Conservation (phyloP, 2,888 invertebrate species). For the Eristalis intricaria region DNA sequence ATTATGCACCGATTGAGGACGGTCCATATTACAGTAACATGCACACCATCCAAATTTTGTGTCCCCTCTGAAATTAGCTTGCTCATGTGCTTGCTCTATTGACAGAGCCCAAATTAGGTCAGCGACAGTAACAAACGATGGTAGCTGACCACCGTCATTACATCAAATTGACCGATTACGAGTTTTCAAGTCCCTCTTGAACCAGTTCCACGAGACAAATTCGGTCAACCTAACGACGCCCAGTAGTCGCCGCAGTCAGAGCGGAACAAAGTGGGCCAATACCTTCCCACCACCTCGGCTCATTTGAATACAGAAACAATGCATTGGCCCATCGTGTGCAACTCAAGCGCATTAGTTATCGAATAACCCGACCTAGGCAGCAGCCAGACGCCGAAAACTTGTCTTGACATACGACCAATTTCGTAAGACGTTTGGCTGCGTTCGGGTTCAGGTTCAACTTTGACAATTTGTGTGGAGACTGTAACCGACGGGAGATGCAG, state of each 20-base stretch:
- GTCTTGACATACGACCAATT: neutral
- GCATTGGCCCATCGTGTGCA: slow-evolving; percentile 3
- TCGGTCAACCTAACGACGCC: neutral
- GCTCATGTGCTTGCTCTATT: neutral
- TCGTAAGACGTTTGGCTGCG: neutral
- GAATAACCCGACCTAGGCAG: neutral
- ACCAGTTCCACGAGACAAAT: neutral
- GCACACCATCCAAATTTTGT: neutral
- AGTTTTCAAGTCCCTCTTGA: neutral
- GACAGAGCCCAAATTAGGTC: neutral
- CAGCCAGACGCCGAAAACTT: neutral
- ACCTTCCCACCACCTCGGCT: neutral
- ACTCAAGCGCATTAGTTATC: slow-evolving; percentile 9
- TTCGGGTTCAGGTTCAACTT: neutral
- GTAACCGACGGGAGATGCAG: neutral
- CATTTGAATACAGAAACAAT: slow-evolving; percentile 4
- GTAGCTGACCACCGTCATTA: neutral
- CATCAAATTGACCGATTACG: neutral
- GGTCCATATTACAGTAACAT: neutral
- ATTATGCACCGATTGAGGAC: neutral
- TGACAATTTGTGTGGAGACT: neutral
- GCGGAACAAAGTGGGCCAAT: neutral
- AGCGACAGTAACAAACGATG: neutral
- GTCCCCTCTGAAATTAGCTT: neutral
- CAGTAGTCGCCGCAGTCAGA: neutral